Evolutionary conservation across 2,113 vertebrate genomes (phyloP).

Genomic region (Hypomesus transpacificus): DNA sequence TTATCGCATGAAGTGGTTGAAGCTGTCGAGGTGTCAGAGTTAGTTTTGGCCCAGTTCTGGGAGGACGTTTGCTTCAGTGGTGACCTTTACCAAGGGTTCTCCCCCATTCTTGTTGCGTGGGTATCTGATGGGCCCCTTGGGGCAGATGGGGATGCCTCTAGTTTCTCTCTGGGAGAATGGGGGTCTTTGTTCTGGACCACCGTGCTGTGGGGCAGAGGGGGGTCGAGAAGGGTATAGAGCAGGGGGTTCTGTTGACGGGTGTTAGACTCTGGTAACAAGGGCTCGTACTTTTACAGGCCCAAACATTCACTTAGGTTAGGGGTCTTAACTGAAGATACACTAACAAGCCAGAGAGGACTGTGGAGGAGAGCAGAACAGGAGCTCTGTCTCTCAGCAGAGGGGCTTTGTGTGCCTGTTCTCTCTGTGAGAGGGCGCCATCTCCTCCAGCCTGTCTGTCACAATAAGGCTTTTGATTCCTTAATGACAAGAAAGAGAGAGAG

Average conservation of each 20-base stretch:
- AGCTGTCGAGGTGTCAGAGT: conserved; percentile 40
- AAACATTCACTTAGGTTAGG: conserved; percentile 23
- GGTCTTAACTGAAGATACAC: conserved; percentile 26
- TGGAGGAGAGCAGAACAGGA: conserved; percentile 25
- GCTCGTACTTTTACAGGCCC: neutral
- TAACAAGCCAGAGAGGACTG: conserved; percentile 8
- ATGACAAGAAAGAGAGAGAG: conserved; percentile 16
- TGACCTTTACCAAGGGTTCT: conserved; percentile 36
- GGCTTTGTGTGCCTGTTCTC: conserved; percentile 20
- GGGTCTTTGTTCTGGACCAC: conserved; percentile 50
- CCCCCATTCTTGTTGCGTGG: conserved; percentile 7
- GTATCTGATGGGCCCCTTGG: conserved; percentile 57
- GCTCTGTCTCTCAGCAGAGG: conserved; percentile 34
- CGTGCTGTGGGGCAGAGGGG: conserved; percentile 4
- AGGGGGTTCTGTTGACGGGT: conserved; percentile 17
- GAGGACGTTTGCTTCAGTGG: conserved; percentile 35
- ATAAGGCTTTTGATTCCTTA: conserved; percentile 60
- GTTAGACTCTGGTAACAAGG: neutral
- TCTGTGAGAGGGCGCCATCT: conserved; percentile 33
- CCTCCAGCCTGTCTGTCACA: conserved; percentile 47
- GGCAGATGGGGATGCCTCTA: conserved; percentile 50
- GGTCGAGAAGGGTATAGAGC: conserved; percentile 15
- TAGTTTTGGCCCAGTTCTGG: conserved; percentile 39
- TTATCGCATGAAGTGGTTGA: too few relatives aligned
- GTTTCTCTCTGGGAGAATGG: conserved; percentile 51